These are phyloP conservation scores for Dinothrombium tinctorium DNA, from an alignment of 1,140 invertebrate genomes.

Conservation along the genomic window DNA sequence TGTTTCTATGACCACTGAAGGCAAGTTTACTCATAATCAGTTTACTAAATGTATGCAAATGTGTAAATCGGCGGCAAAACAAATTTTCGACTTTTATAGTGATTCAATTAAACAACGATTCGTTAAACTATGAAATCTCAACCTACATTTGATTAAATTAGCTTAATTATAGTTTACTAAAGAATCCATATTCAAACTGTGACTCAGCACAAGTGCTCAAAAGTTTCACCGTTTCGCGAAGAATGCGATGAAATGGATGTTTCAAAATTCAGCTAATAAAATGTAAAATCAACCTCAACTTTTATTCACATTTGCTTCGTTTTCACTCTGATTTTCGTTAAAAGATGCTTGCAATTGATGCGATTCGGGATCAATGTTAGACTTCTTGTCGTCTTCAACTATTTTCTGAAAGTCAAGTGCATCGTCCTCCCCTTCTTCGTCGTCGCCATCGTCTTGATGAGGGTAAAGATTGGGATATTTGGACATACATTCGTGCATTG, in stretches of 20 bases:
- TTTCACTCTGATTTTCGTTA: too few species aligned
- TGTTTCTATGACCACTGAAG: background rate
- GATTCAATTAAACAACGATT: slow-evolving; percentile 6
- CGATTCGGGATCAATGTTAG: too few species aligned
- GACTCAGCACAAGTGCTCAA: too few species aligned
- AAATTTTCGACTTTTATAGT: slow-evolving; percentile 5
- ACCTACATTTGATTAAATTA: background rate
- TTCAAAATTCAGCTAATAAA: too few species aligned
- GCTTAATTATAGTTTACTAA: background rate
- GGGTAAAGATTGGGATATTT: slow-evolving; percentile 67
- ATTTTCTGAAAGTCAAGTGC: background rate
- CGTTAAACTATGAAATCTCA: background rate
- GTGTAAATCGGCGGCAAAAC: background rate
- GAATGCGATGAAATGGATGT: too few species aligned
- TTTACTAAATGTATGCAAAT: background rate
- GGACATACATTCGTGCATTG: slow-evolving; percentile 78
- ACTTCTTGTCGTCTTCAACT: background rate
- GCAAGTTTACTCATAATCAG: slow-evolving; percentile 2
- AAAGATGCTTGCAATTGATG: too few species aligned
- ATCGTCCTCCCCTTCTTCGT: slow-evolving; percentile 4
- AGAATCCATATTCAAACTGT: too few species aligned
- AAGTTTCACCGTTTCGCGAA: too few species aligned
- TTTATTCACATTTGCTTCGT: too few species aligned
- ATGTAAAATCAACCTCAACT: too few species aligned
- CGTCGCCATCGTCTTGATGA: slow-evolving; percentile 22